These are phyloP conservation scores for Enteromius mattozi DNA, from an alignment of 2,797 vertebrate genomes.

Conservation along the genomic window DNA sequence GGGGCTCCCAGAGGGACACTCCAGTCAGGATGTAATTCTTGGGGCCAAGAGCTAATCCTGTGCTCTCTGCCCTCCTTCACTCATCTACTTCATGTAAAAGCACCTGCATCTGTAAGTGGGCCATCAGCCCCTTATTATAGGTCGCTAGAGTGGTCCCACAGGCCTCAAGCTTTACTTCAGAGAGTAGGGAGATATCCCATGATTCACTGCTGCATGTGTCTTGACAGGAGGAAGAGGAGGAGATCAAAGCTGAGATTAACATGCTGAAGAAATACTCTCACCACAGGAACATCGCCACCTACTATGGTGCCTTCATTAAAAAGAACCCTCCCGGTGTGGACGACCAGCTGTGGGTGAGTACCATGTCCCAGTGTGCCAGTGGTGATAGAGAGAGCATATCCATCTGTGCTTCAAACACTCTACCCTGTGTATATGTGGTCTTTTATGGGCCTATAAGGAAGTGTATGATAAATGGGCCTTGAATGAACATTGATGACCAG, in stretches of 20 bases:
- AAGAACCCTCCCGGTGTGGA: constrained; percentile 93
- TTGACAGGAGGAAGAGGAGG: constrained; percentile 53
- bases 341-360: constrained; percentile 80
- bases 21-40: constrained; percentile 29
- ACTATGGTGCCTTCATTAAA: constrained; percentile 96
- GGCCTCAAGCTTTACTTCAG: neutral
- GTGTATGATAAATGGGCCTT: constrained; percentile 34
- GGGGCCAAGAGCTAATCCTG: constrained; percentile 30
- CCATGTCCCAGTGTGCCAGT: constrained; percentile 4
- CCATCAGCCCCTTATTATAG: constrained; percentile 29
- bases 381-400: neutral
- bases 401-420: constrained; percentile 14
- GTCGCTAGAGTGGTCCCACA: constrained; percentile 13
- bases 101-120: constrained; percentile 34
- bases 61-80: constrained; percentile 6
- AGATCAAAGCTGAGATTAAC: constrained; percentile 96
- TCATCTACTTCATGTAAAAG: constrained; percentile 34
- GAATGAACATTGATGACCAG: constrained; percentile 27
- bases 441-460: constrained; percentile 4
- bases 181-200: neutral
- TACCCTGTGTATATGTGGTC: constrained; percentile 23
- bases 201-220: constrained; percentile 7
- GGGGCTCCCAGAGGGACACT: constrained; percentile 15
- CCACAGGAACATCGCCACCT: constrained; percentile 96
- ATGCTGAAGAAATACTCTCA: constrained; percentile 98